Conservation (phyloP, 1,140 invertebrate genomes). For the Caenorhabditis remanei region DNA sequence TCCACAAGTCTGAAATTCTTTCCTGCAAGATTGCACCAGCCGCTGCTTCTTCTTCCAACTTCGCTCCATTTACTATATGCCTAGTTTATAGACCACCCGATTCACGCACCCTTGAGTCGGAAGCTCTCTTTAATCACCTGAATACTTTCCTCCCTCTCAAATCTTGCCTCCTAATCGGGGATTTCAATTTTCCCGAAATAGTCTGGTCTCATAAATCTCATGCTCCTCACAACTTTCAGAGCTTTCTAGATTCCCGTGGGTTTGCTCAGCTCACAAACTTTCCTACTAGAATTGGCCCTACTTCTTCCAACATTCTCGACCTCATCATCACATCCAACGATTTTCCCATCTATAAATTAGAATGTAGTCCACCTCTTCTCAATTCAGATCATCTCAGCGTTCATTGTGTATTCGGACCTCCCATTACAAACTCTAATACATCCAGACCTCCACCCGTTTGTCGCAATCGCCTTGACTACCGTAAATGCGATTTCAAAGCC, state of each 20-base stretch:
- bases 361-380: neutral
- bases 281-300: neutral
- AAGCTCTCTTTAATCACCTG: no score
- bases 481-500: neutral
- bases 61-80: neutral
- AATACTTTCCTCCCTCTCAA: neutral
- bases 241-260: neutral
- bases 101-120: no score
- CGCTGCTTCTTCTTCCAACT: neutral
- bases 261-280: neutral
- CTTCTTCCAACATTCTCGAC: slow-evolving; percentile 1
- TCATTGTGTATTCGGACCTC: neutral
- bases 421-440: neutral
- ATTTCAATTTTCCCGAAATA: no score
- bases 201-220: no score
- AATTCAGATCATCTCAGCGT: neutral
- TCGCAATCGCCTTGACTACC: neutral
- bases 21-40: neutral
- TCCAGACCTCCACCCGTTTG: neutral
- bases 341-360: neutral
- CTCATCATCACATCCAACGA: neutral
- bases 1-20: neutral
- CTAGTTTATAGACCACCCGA: neutral
- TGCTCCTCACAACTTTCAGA: no score
- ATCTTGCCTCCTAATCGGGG: neutral